Percentiles rank a stretch among this genome's conserved stretches.
Conservation (phyloP, 2,888 invertebrate species). For the Rhingia campestris region DNA sequence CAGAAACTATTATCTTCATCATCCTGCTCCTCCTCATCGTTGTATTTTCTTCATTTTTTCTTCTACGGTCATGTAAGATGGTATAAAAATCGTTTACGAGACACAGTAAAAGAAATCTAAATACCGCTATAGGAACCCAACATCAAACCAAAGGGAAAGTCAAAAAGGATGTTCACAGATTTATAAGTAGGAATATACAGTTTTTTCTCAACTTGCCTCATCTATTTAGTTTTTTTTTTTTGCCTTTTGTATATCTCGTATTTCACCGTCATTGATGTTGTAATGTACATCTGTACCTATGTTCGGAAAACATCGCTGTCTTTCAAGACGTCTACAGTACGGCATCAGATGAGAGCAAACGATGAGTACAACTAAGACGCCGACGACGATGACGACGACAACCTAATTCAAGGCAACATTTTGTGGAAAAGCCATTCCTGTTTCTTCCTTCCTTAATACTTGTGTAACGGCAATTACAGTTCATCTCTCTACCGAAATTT, state of each 20-base stretch:
- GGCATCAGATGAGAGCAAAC: not conserved
- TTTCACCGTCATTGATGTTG: constrained; percentile 38
- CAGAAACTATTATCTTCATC: constrained; percentile 55
- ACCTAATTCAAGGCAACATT: constrained; percentile 68
- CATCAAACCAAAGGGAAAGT: constrained; percentile 49
- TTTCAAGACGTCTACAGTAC: constrained; percentile 42
- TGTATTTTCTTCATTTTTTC: not conserved
- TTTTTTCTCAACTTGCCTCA: constrained; percentile 15
- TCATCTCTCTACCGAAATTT: constrained; percentile 69
- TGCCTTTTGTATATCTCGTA: not conserved
- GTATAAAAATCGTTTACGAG: constrained; percentile 22
- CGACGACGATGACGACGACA: constrained; percentile 45
- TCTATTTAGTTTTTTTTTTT: constrained; percentile 7
- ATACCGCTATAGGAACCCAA: constrained; percentile 37
- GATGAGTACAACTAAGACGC: constrained; percentile 18
- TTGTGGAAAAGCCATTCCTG: constrained; percentile 72
- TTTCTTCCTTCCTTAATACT: constrained; percentile 73
- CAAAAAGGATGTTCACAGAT: constrained; percentile 71
- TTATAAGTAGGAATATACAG: constrained; percentile 62
- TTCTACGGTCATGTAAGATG: not conserved
- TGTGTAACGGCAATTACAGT: constrained; percentile 74
- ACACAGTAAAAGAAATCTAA: constrained; percentile 24
- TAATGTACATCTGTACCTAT: constrained; percentile 48
- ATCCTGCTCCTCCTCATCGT: not conserved
- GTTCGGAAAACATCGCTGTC: constrained; percentile 18